A percentile compares a stretch with the other conserved stretches of the same genome.
Evolutionary conservation across 2,888 invertebrate species (phyloP).

Genomic region (Limnephilus rhombicus): DNA sequence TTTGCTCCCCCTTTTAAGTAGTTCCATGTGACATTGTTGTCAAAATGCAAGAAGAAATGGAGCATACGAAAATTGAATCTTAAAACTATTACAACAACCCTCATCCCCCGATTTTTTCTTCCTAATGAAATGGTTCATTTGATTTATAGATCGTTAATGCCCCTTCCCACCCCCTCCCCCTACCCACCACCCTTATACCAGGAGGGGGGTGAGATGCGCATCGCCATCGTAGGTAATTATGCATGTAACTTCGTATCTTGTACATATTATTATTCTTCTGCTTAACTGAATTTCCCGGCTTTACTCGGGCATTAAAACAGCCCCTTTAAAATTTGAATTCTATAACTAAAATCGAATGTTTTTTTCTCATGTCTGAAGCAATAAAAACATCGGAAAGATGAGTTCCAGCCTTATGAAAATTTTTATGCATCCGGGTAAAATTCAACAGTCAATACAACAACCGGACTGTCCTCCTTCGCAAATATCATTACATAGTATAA

Average conservation of each 20-base stretch:
- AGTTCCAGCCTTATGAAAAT: neutral
- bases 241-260: constrained; percentile 63
- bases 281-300: neutral
- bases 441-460: too few species aligned
- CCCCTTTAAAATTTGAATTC: neutral
- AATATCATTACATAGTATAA: too few species aligned
- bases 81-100: constrained; percentile 48
- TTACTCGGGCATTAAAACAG: neutral
- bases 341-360: neutral
- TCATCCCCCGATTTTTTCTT: constrained; percentile 57
- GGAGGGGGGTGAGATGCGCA: constrained; percentile 56
- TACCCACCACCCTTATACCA: neutral
- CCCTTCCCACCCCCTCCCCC: constrained; percentile 34
- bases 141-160: constrained; percentile 64
- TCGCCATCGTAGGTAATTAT: constrained; percentile 65
- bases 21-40: too few species aligned
- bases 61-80: neutral
- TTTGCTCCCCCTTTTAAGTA: too few species aligned
- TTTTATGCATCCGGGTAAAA: neutral
- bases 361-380: neutral
- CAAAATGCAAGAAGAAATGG: too few species aligned
- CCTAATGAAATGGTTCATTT: constrained; percentile 65
- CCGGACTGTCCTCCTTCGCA: too few species aligned
- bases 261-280: constrained; percentile 41
- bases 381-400: neutral